These are phyloP conservation scores for Microctonus aethiopoides DNA, from an alignment of 2,888 invertebrate genomes.

Conservation along the genomic window DNA sequence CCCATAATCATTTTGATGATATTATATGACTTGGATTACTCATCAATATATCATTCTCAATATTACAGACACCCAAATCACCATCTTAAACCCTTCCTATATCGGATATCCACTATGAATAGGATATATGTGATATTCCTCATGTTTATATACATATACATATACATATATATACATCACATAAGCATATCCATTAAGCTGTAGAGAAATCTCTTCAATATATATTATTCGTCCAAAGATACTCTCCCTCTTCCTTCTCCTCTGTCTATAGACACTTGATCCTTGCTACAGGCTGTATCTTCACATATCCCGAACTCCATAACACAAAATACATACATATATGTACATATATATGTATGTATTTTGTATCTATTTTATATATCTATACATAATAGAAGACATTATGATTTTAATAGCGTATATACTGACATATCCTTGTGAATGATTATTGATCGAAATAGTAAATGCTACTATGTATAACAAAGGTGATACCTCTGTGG, in stretches of 20 bases:
- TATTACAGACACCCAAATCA: not conserved
- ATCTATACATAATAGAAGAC: not conserved
- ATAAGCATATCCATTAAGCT: no score
- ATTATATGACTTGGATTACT: no score
- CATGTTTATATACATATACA: no score
- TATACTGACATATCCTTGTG: conserved; percentile 30
- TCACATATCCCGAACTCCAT: not conserved
- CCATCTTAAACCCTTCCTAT: not conserved
- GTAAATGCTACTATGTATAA: conserved; percentile 39
- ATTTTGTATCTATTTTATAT: no score
- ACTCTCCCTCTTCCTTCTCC: no score
- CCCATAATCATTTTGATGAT: no score
- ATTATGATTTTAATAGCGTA: conserved; percentile 25
- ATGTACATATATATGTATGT: not conserved
- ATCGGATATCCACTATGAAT: not conserved
- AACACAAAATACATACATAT: not conserved
- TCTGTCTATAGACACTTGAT: not conserved
- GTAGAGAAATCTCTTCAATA: no score
- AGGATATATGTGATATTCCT: no score
- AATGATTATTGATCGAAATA: conserved; percentile 46
- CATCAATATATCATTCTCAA: no score
- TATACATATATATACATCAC: no score
- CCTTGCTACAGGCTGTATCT: no score
- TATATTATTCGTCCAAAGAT: no score
- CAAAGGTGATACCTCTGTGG: conserved; percentile 12